Evolutionary conservation across 1,140 invertebrate species (phyloP).

Genomic region (Elysia chlorotica): DNA sequence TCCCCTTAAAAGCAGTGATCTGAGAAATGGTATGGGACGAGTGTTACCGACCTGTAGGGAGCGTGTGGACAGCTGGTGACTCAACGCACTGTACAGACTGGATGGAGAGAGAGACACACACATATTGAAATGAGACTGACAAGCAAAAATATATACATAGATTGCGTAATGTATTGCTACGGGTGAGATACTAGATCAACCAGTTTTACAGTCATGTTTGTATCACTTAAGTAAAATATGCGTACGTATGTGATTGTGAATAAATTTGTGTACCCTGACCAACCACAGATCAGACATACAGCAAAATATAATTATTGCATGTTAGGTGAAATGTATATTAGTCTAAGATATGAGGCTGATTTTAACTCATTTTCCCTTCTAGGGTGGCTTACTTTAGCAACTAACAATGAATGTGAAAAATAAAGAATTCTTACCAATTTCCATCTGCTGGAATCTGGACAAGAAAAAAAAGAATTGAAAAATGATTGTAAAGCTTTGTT

Average conservation of each 20-base stretch:
- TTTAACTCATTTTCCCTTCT: background rate
- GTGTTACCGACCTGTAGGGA: conserved; percentile 43
- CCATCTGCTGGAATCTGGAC: conserved; percentile 83
- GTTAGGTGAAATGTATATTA: background rate
- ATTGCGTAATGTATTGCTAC: background rate
- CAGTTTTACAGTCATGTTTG: no score
- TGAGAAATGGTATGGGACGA: no score
- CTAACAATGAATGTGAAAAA: background rate
- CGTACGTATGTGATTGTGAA: no score
- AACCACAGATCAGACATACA: background rate
- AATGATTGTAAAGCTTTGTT: background rate
- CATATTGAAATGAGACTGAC: no score
- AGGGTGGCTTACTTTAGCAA: background rate
- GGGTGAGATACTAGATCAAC: no score
- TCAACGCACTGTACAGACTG: conserved; percentile 83
- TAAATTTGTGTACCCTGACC: background rate
- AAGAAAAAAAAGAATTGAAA: conserved; percentile 11
- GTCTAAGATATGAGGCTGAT: background rate
- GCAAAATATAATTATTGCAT: background rate
- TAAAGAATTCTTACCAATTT: conserved; percentile 69
- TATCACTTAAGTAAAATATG: no score
- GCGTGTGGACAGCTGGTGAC: conserved; percentile 75
- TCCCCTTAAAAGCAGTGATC: no score
- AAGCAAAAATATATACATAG: background rate
- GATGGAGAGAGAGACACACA: conserved; percentile 19